phyloP scores from a whole-genome alignment of 2,888 invertebrate genomes.

The Theristus sp. region DNA sequence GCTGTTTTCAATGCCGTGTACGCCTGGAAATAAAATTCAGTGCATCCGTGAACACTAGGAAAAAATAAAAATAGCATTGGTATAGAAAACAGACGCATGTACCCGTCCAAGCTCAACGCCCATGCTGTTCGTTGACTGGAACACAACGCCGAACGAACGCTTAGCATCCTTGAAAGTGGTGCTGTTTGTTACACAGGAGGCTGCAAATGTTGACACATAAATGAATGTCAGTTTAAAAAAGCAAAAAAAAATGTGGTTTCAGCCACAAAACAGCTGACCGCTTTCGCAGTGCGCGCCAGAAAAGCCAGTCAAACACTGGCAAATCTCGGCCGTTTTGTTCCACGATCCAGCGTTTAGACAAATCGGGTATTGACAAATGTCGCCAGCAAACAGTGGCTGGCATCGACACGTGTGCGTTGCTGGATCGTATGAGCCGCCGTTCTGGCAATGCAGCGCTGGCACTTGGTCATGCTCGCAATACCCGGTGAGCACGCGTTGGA shows the following conservation, averaged over 20 bases:
- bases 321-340: neutral
- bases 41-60: too few relatives aligned
- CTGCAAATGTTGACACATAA: too few relatives aligned
- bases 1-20: neutral
- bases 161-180: neutral
- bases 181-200: neutral
- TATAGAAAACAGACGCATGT: neutral
- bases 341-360: neutral
- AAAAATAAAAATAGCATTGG: neutral
- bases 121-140: neutral
- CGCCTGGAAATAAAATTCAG: too few relatives aligned
- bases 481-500: neutral
- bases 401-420: neutral
- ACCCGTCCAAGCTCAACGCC: neutral
- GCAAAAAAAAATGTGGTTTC: too few relatives aligned
- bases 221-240: too few relatives aligned
- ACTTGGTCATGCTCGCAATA: neutral
- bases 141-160: neutral
- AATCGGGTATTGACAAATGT: neutral
- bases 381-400: neutral
- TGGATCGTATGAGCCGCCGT: neutral
- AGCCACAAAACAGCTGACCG: too few relatives aligned
- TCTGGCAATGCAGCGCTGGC: neutral
- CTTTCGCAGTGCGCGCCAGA: neutral
- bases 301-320: neutral